Evolutionary conservation across 2,888 invertebrate genomes (phyloP).

Genomic region (Monopis laevigella): DNA sequence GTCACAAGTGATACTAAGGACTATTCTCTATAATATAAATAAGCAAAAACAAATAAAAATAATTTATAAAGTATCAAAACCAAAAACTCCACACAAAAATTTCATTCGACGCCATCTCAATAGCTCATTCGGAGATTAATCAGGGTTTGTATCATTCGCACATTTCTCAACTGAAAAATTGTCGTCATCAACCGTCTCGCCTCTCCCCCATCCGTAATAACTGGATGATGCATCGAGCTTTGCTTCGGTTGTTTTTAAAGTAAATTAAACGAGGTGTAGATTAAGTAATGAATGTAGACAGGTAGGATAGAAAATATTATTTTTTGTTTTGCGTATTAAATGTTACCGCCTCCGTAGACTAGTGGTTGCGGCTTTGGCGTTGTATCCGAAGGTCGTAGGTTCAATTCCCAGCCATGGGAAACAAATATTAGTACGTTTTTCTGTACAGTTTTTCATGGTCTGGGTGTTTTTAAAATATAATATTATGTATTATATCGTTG

Average conservation of each 20-base stretch:
- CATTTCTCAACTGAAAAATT: slow-evolving; percentile 52
- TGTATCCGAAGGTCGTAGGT: too few species aligned
- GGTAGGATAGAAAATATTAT: background rate
- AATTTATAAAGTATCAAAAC: slow-evolving; percentile 45
- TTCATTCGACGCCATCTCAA: slow-evolving; percentile 30
- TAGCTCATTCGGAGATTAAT: slow-evolving; percentile 57
- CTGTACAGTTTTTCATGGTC: too few species aligned
- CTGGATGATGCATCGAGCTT: slow-evolving; percentile 46
- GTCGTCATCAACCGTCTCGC: slow-evolving; percentile 47
- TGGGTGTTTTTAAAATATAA: too few species aligned
- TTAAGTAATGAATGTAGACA: background rate
- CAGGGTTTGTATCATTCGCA: slow-evolving; percentile 53
- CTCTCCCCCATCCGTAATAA: slow-evolving; percentile 36
- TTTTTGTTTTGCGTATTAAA: background rate
- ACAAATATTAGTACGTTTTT: too few species aligned
- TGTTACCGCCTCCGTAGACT: too few species aligned
- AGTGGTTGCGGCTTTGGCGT: too few species aligned
- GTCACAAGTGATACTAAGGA: too few species aligned
- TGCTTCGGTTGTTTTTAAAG: slow-evolving; percentile 11
- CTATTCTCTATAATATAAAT: too few species aligned
- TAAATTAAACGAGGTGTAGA: slow-evolving; percentile 4
- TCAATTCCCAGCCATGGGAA: too few species aligned
- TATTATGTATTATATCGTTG: too few species aligned
- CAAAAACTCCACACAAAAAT: slow-evolving; percentile 11
- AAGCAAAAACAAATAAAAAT: too few species aligned